Conservation (phyloP, 2,888 invertebrate genomes). For the Hirtodrosophila cameraria region DNA sequence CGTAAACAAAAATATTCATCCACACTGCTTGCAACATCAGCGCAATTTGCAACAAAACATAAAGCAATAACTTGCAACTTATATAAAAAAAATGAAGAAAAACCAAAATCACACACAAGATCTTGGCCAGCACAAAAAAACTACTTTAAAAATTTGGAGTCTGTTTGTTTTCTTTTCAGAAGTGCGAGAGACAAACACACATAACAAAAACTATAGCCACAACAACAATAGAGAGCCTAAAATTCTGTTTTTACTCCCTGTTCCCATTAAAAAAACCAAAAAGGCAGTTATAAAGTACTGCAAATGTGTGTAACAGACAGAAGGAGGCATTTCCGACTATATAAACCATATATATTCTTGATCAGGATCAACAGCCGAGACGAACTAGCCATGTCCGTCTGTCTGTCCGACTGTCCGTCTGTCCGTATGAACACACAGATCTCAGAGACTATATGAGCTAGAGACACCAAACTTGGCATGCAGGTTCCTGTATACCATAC, state of each 20-base stretch:
- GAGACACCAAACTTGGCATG: too few relatives aligned
- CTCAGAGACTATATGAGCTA: too few relatives aligned
- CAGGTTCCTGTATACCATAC: too few relatives aligned
- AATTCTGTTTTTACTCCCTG: slow-evolving; percentile 59
- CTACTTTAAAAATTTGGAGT: slow-evolving; percentile 31
- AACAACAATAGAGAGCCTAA: slow-evolving; percentile 45
- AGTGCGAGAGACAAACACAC: slow-evolving; percentile 23
- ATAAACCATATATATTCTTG: too few relatives aligned
- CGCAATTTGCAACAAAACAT: slow-evolving; percentile 58
- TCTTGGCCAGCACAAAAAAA: slow-evolving; percentile 38
- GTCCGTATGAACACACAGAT: too few relatives aligned
- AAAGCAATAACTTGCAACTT: slow-evolving; percentile 41
- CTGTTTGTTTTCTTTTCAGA: slow-evolving; percentile 33
- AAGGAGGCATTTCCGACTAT: too few relatives aligned
- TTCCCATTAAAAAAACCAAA: too few relatives aligned
- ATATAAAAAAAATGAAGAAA: slow-evolving; percentile 19
- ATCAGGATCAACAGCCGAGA: too few relatives aligned
- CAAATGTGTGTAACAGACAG: too few relatives aligned
- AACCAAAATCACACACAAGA: slow-evolving; percentile 28
- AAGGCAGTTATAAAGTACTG: too few relatives aligned
- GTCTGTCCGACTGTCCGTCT: too few relatives aligned
- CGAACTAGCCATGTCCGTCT: too few relatives aligned
- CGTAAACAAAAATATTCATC: slow-evolving; percentile 46
- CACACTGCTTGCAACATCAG: slow-evolving; percentile 62
- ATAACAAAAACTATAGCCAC: slow-evolving; percentile 6